Base-by-base conservation (phyloP, 2,797 vertebrate genomes). In the Hyperoplus lanceolatus region DNA sequence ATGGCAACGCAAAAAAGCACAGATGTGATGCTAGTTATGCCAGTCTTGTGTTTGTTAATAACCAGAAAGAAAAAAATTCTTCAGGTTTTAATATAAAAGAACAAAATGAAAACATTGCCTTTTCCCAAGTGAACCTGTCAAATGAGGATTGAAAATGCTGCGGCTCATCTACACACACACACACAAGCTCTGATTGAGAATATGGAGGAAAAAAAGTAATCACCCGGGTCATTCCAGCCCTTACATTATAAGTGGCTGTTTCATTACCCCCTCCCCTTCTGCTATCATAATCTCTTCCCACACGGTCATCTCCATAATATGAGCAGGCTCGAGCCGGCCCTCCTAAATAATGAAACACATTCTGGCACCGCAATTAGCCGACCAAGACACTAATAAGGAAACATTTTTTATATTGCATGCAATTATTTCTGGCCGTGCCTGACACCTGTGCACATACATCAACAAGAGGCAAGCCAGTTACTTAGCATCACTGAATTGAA, bases 321-420 rank as follows among this genome's bases (percentile, higher is more conserved):
- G 38, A 71, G 51, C 76, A 21, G 4, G 70, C 55, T 12, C 2
- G 14, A 66, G 54, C 69, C 21, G 14, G 41, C 51, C 49, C 51
- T 50, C 42, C 73, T 59, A 75, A 81, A 82, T 82, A 86, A 90
- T 81, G 56, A 89, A 87, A 77, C 75, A 62, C 79, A 75, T 79
- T 72, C 70, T 64, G 70, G 62, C 60, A 43, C 38, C 36, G 5
- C 75, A 89, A 87, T 92, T 90, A 89, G 21, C 70, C 2, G 1
- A 36, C 13, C 3, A 45, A 77, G 69, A 77, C 11, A 4, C 70
- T 83, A 86, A 83, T 75, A 65, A 81, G 61, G 70, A 48, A 38
- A 48, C 70, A 70, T 69, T 87, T 90, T 75, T 85, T 73, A 66
- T 73, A 66, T 73, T 0, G 45, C 38, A n/a, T 36, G 58, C 61